Evolutionary conservation across 2,888 invertebrate genomes (phyloP).

Genomic region (Athripsodes cinereus): DNA sequence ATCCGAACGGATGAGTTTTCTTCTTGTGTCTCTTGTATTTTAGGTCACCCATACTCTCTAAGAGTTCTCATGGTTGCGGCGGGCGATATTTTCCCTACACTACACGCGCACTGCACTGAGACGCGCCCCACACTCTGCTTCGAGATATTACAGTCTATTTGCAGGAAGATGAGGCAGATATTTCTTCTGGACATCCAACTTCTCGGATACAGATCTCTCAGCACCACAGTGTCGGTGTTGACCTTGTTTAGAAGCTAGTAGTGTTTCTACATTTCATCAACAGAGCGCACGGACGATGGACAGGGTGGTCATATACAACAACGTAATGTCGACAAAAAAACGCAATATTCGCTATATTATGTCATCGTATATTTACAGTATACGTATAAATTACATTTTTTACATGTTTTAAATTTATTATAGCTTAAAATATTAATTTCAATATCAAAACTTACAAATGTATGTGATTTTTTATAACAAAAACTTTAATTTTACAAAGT

Average conservation of each 20-base stretch:
- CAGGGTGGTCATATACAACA: background rate
- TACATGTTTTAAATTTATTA: too few species aligned
- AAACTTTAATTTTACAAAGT: too few species aligned
- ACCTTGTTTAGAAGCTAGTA: constrained; percentile 54
- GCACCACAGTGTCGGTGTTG: constrained; percentile 35
- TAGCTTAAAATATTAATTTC: too few species aligned
- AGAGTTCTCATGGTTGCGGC: constrained; percentile 41
- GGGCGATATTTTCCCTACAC: constrained; percentile 11
- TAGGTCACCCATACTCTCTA: constrained; percentile 56
- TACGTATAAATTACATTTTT: too few species aligned
- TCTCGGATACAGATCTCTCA: constrained; percentile 39
- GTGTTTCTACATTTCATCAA: constrained; percentile 54
- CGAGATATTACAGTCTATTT: constrained; percentile 37
- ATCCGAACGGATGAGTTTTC: constrained; percentile 48
- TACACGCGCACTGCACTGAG: constrained; percentile 38
- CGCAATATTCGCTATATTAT: too few species aligned
- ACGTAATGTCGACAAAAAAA: background rate
- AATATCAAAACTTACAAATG: too few species aligned
- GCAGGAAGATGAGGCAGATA: constrained; percentile 42
- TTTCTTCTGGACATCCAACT: constrained; percentile 46
- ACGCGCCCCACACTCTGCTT: background rate
- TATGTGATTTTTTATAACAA: too few species aligned
- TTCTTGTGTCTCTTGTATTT: constrained; percentile 53
- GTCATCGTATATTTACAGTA: too few species aligned
- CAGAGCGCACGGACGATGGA: constrained; percentile 36